Percentiles rank a stretch among this genome's conserved stretches.
Evolutionary conservation across 2,113 vertebrate genomes (phyloP).

Genomic region (Hippocampus mohnikei): DNA sequence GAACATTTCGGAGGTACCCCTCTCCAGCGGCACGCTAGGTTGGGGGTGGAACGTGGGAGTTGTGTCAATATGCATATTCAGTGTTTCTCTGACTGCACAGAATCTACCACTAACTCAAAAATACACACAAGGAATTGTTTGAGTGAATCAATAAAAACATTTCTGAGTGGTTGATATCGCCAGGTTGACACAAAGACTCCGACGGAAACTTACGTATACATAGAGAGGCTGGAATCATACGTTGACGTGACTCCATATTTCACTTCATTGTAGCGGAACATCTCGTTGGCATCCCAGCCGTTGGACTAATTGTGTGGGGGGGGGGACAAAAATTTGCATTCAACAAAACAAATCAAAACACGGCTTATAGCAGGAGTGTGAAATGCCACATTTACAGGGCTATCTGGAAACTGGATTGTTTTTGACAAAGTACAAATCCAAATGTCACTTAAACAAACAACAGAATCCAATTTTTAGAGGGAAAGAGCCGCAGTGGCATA

Average conservation of each 20-base stretch:
- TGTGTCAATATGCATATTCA: neutral
- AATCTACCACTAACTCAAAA: neutral
- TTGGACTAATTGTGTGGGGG: conserved; percentile 76
- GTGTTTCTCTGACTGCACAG: neutral
- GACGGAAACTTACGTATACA: conserved; percentile 82
- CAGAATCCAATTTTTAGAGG: too few relatives aligned
- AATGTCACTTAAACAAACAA: neutral
- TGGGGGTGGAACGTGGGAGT: neutral
- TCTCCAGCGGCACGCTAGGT: conserved; percentile 81
- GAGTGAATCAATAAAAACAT: neutral
- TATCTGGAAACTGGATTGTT: neutral
- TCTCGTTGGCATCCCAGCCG: conserved; percentile 91
- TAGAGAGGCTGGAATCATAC: conserved; percentile 87
- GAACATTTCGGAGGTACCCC: conserved; percentile 80
- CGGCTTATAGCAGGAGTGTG: too few relatives aligned
- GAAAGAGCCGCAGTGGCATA: neutral
- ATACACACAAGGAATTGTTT: neutral
- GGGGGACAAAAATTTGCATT: neutral
- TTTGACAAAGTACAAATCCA: too few relatives aligned
- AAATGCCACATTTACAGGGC: too few relatives aligned
- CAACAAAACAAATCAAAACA: neutral
- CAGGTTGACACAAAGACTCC: neutral
- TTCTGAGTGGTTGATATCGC: neutral
- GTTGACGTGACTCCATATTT: conserved; percentile 90
- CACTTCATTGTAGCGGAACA: conserved; percentile 91